Evolutionary conservation across 2,888 invertebrate species (phyloP), one percentile per base, ranked within the genome.

Genomic region (Drosophila niveifrons): DNA sequence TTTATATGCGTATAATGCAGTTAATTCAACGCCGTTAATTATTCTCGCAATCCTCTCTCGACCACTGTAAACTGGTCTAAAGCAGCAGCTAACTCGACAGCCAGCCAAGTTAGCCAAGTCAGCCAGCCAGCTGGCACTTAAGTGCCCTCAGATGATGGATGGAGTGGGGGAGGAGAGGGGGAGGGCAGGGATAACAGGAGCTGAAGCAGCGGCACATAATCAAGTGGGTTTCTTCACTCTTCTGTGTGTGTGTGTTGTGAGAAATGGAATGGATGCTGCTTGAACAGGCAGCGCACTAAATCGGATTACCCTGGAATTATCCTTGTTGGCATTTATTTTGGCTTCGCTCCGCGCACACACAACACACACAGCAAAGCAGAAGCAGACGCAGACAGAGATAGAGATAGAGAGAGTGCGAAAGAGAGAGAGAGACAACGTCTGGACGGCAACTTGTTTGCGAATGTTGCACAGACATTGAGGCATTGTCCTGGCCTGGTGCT

Each of bases 311-410:
- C 70, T 52, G 56, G 85, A 82, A 89, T 85, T 88, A 85, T 89
- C 75, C 87, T 86, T 85, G 88, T 82, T 88, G 89, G 89, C 78
- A 89, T 83, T 83, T 83, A 86, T 88, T 82, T 77, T 72, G 80
- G 77, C 71, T 73, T 63, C 63, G 65, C 50, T 41, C 9, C 51
- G 31, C 31, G 55, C 29, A 47, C 44, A 50, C 23, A 36, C 23
- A 15, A 48, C 9, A 48, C 39, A 43, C 13, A 8, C 29, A 44
- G 3, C 9, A 9, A 11, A 7, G 29, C 29, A 29, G 29, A n/a
- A 23, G 23, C 23, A 23, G 23, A 23, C 6, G 23, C 23, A 23
- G 28, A 39, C n/a, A 2, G 17, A 50, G 28, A 34, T 10, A 11
- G 15, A 51, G 39, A 29, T 0, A 10, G 31, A 18, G 0, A 18